These are phyloP conservation scores for Bothrops jararaca DNA, from an alignment of 2,113 vertebrate genomes.

Conservation along the genomic window DNA sequence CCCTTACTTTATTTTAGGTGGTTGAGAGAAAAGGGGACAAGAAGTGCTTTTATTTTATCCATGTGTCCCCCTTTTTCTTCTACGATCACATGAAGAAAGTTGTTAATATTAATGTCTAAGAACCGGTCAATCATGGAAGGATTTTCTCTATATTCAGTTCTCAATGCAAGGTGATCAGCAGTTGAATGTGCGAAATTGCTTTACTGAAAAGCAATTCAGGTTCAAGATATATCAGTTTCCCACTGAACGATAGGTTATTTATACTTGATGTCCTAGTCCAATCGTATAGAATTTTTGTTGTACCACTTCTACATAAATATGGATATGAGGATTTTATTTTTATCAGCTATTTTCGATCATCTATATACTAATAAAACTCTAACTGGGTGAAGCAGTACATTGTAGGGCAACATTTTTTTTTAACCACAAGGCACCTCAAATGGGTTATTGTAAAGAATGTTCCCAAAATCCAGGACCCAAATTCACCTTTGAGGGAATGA, in stretches of 20 bases:
- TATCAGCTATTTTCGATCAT: background rate
- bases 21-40: background rate
- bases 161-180: too few species aligned
- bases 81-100: background rate
- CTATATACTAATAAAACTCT: background rate
- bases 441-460: background rate
- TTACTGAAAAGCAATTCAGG: background rate
- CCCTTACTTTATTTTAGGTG: slow-evolving; percentile 4
- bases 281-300: background rate
- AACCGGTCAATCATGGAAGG: background rate
- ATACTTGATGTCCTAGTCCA: background rate
- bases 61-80: background rate
- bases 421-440: background rate
- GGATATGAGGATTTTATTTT: background rate
- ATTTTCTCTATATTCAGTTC: background rate
- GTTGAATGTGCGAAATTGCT: background rate
- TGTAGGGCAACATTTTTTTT: background rate
- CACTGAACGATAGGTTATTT: background rate
- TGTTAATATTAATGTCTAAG: background rate
- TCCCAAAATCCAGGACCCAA: background rate
- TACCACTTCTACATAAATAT: background rate
- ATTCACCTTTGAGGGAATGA: background rate
- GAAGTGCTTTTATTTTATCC: background rate
- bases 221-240: background rate
- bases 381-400: background rate